A percentile compares a stretch with the other conserved stretches of the same genome.
Conservation (phyloP, 2,113 vertebrate species). For the Copsychus sechellarum region DNA sequence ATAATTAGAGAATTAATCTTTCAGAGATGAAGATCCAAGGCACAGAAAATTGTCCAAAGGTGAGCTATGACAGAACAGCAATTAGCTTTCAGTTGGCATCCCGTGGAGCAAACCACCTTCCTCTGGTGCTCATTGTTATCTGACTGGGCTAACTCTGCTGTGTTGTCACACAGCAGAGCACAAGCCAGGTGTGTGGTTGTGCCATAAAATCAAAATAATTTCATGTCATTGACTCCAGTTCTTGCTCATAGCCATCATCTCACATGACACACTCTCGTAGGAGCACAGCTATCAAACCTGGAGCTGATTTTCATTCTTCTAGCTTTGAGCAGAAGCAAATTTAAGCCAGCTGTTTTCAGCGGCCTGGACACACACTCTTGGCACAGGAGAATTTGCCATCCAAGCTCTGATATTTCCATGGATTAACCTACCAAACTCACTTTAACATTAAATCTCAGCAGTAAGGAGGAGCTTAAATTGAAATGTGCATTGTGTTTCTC, state of each 20-base stretch:
- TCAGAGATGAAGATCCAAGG: background rate
- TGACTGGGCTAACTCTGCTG: background rate
- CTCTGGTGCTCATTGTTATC: background rate
- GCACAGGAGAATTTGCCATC: background rate
- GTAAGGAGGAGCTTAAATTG: background rate
- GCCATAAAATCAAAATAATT: background rate
- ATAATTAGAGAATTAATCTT: background rate
- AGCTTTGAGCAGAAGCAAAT: background rate
- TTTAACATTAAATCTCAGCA: background rate
- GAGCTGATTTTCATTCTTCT: background rate
- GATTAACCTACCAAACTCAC: background rate
- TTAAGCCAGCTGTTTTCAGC: background rate
- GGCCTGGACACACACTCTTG: background rate
- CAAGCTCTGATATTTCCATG: background rate
- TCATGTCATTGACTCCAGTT: background rate
- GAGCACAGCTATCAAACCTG: background rate
- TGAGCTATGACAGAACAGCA: background rate
- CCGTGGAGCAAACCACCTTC: background rate
- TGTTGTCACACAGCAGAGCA: accelerated
- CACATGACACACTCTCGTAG: accelerated
- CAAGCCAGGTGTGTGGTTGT: background rate
- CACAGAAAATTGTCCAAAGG: background rate
- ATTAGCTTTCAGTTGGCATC: background rate
- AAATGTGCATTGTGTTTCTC: background rate
- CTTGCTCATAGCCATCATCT: background rate